phyloP scores from a whole-genome alignment of 2,888 invertebrate species.

The Anthophora plumipes region DNA sequence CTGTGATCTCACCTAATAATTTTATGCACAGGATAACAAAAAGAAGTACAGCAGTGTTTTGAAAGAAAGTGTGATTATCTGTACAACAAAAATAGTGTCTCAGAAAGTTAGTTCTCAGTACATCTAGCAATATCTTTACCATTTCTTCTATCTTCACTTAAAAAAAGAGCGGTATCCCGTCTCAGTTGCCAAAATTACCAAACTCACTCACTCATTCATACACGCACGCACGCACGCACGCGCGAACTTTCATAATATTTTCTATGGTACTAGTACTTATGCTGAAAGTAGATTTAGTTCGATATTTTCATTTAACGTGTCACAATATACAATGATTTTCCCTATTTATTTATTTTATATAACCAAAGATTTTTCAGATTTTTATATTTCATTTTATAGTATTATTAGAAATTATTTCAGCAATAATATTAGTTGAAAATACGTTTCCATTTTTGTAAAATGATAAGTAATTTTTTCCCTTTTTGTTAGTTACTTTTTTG shows the following conservation, averaged over 20 bases:
- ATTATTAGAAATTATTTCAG: slow-evolving; percentile 4
- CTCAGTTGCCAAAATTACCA: no score
- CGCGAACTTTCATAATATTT: slow-evolving; percentile 7
- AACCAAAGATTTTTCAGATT: slow-evolving; percentile 4
- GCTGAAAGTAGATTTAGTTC: slow-evolving; percentile 2
- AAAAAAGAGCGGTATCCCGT: no score
- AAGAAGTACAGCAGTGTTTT: no score
- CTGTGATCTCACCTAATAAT: no score
- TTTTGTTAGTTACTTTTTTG: no score
- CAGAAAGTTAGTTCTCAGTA: no score
- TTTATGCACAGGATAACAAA: no score
- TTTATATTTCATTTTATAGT: slow-evolving; percentile 10
- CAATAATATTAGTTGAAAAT: slow-evolving; percentile 22
- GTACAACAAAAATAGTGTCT: no score
- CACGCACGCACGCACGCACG: neutral
- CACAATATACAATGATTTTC: neutral
- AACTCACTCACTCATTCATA: no score
- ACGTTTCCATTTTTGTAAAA: slow-evolving; percentile 12
- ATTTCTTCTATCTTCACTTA: no score
- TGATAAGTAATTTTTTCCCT: slow-evolving; percentile 1
- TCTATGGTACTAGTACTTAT: slow-evolving; percentile 6
- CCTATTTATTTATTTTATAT: slow-evolving; percentile 18
- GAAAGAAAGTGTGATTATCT: no score
- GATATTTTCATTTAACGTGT: neutral
- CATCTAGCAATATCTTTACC: no score